A percentile compares a stretch with the other conserved stretches of the same genome.
Evolutionary conservation across 2,888 invertebrate genomes (phyloP).

Genomic region (Oligia latruncula): DNA sequence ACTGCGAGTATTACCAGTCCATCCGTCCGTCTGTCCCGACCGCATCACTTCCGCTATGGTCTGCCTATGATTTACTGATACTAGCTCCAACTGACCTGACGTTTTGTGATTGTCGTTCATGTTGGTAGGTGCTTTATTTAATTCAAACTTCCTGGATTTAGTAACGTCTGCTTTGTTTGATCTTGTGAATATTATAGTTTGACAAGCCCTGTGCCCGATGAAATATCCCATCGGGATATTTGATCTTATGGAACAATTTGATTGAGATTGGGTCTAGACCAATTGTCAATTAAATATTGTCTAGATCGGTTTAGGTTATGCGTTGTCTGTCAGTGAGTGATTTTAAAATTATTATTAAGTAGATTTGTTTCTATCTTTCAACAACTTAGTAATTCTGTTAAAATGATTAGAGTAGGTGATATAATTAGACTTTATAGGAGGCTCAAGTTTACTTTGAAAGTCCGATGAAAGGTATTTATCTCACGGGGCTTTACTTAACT

Average conservation of each 20-base stretch:
- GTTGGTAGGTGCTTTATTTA: constrained; percentile 7
- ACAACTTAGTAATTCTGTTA: background rate
- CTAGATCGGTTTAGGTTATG: background rate
- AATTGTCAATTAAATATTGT: too few species aligned
- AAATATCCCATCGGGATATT: background rate
- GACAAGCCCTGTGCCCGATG: background rate
- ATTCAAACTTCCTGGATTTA: constrained; percentile 18
- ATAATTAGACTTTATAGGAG: background rate
- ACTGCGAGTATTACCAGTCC: constrained; percentile 17
- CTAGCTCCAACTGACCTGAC: constrained; percentile 30
- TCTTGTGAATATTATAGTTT: background rate
- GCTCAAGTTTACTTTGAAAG: background rate
- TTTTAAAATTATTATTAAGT: background rate
- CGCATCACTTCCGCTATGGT: constrained; percentile 60
- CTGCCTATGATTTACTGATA: constrained; percentile 48
- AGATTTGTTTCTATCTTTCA: background rate
- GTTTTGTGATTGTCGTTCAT: constrained; percentile 24
- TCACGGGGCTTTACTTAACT: background rate
- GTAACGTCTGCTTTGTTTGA: background rate
- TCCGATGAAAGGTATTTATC: background rate
- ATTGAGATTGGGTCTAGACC: background rate
- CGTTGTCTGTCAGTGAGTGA: background rate
- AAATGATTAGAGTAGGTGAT: background rate
- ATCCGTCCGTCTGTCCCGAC: constrained; percentile 32
- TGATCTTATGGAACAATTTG: background rate